Percentiles rank a stretch among this genome's conserved stretches.
These are phyloP conservation scores for Thinocorus orbignyianus DNA, from an alignment of 2,113 vertebrate species.

Conservation along the genomic window DNA sequence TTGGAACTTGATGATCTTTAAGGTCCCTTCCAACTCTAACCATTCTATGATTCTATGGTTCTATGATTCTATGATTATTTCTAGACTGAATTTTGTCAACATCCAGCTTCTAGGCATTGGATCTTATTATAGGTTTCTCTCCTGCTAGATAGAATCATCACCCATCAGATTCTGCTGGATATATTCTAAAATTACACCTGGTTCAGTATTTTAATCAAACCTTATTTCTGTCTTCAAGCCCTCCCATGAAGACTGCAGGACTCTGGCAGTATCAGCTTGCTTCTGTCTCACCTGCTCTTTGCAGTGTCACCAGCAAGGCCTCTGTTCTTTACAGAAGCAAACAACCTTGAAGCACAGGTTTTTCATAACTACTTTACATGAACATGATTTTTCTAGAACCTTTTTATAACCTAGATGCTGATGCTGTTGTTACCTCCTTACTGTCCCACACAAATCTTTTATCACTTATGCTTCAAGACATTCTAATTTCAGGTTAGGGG, in stretches of 20 bases:
- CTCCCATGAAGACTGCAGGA: not conserved
- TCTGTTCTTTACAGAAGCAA: not conserved
- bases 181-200: not conserved
- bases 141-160: not conserved
- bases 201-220: not conserved
- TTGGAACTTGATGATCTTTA: too few relatives aligned
- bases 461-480: not conserved
- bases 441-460: not conserved
- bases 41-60: too few relatives aligned
- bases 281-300: not conserved
- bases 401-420: not conserved
- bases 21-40: too few relatives aligned
- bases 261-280: not conserved
- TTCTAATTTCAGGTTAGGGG: not conserved
- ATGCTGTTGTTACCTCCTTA: not conserved
- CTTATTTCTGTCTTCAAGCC: not conserved
- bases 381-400: not conserved
- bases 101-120: not conserved
- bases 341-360: not conserved
- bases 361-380: not conserved
- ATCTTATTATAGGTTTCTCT: not conserved
- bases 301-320: not conserved
- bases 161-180: not conserved
- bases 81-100: constrained; percentile 16
- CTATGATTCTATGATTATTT: too few relatives aligned